Evolutionary conservation across 1,140 invertebrate species (phyloP), one percentile per base, ranked within the genome.

Genomic region (Drosophila ananassae): DNA sequence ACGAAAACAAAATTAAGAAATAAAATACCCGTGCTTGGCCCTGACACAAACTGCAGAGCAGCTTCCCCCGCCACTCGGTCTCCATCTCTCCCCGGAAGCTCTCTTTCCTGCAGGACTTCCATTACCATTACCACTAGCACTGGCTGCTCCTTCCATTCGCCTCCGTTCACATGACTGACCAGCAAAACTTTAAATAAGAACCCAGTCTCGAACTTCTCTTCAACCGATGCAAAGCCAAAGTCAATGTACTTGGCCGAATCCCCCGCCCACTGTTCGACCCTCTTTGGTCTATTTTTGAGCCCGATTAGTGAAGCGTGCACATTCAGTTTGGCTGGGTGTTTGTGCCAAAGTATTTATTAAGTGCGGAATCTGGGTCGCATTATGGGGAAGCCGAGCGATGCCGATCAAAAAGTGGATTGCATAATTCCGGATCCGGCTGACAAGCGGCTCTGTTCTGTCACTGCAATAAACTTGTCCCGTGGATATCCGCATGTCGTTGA

Each of bases 1-100:
- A 62, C 54, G 54, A 87, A 85, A 85, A 87, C 68, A 85, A 87
- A 85, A 87, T 85, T 85, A 85, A 85, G 81, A 85, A 87, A 87
- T 87, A 82, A 87, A 81, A 87, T 72, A 56, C 64, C 67, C 41
- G 48, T 34, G 63, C 59, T 66, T 55, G 74, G 60, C 61, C 48
- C 58, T 67, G 63, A 77, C 64, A 76, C 52, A 57, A 74, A 64
- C 39, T 74, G 69, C 59, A 37, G 44, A 24, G 17, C 13, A 30
- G 68, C 28, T 28, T 48, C 25, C 25, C 41, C 58, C 13, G 10
- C 41, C 28, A 50, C 37, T 24, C 37, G 39, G 57, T 13, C 28
- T 24, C 51, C 30, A 30, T 7, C 37, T 39, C 22, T 13, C 13
- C 25, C 12, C 41, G 10, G 54, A 32, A 56, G 44, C 50, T 66